Base-by-base conservation (phyloP, 2,797 vertebrate species). In the Ibycter americanus region DNA sequence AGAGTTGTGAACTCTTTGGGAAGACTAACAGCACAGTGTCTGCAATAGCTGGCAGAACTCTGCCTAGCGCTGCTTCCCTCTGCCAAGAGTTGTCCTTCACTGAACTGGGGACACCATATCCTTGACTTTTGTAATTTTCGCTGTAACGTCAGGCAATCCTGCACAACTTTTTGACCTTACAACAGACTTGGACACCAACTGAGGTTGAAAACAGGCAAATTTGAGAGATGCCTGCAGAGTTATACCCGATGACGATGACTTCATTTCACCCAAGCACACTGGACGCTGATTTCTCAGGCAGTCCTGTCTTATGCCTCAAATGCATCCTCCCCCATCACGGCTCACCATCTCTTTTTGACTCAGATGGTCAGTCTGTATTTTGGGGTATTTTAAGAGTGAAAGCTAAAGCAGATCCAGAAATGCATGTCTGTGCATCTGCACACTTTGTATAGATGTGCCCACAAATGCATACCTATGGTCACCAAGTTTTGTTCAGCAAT, bases 381-480 rank as follows among this genome's bases (percentile, higher is more conserved):
- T 51, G 34, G 8, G 20, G 31, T 54, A 17, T 71, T 26, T 65
- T 19, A 34, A 15, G 15, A 71, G 52, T 1, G 0, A 70, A 71
- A 70, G 51, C 19, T 40, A 52, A 74, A 1, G 1, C 4, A 71
- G 29, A 47, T 26, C 0, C 1, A 92, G 52, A 70, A 65, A 46
- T 4, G 5, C 0, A 0, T 42, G 29, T 18, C 81, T 44, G 14
- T 49, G 27, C 21, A 31, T 8, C 3, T 10, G 55, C 6, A 6
- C 23, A 25, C 13, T 20, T 34, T 23, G 26, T 36, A 32, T 15
- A 20, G 4, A 17, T 1, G 16, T 3, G 5, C 17, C n/a, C 40
- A 54, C 29, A 36, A 26, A 77, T 1, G 1, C 11, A n/a, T 7
- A 31, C 26, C 27, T 61, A 36, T 5, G 27, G 62, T 42, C 54